These are phyloP conservation scores for Clistopyga incitator DNA, from an alignment of 2,888 invertebrate species.

Conservation along the genomic window DNA sequence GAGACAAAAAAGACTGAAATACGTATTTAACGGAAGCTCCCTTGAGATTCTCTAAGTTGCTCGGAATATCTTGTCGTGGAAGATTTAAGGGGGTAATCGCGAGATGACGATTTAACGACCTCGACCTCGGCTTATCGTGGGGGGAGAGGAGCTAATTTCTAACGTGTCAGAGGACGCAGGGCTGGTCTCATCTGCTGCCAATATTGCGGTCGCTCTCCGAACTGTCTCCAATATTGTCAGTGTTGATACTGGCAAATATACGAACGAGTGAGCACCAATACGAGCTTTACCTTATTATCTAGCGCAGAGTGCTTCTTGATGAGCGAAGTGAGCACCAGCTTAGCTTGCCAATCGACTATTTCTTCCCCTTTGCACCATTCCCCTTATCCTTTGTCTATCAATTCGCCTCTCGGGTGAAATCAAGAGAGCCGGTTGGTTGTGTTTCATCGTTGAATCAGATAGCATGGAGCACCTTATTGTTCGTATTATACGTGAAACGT, in stretches of 20 bases:
- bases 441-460: slow-evolving; percentile 27
- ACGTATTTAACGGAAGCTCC: slow-evolving; percentile 36
- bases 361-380: not conserved
- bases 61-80: not conserved
- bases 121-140: slow-evolving; percentile 9
- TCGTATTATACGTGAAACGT: not conserved
- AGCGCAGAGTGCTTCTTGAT: slow-evolving; percentile 52
- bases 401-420: slow-evolving; percentile 27
- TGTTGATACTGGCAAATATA: slow-evolving; percentile 10
- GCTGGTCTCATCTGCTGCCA: slow-evolving; percentile 22
- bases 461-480: not conserved
- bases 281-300: slow-evolving; percentile 47
- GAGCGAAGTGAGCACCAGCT: slow-evolving; percentile 45
- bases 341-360: slow-evolving; percentile 44
- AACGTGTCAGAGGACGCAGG: slow-evolving; percentile 29
- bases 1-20: slow-evolving; percentile 8
- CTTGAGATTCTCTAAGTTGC: slow-evolving; percentile 21
- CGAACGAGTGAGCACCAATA: slow-evolving; percentile 14
- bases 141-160: slow-evolving; percentile 19
- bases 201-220: slow-evolving; percentile 31
- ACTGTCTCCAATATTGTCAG: slow-evolving; percentile 49
- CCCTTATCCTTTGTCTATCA: not conserved
- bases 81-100: slow-evolving; percentile 36
- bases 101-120: slow-evolving; percentile 9
- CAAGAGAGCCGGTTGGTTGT: not conserved